phyloP scores from a whole-genome alignment of 2,113 vertebrate species.

The Burhinus oedicnemus region DNA sequence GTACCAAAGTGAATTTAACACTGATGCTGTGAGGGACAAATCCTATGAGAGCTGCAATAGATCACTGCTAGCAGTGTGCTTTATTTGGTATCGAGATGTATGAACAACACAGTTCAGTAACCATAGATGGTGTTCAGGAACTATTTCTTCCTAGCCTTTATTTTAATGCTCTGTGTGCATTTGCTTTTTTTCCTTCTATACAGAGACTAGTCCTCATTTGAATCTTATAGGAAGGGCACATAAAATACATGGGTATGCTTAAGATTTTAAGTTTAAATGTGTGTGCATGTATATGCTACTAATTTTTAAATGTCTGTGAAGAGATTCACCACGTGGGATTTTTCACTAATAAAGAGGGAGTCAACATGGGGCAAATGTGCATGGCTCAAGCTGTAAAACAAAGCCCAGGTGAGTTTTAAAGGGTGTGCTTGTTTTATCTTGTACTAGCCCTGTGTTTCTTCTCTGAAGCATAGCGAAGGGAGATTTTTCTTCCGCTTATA shows the following conservation, averaged over 20 bases:
- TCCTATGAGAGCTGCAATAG: neutral
- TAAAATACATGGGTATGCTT: neutral
- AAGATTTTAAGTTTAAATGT: neutral
- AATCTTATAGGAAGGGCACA: neutral
- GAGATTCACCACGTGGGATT: neutral
- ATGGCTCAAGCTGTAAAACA: neutral
- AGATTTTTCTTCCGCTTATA: neutral
- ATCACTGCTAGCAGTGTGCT: neutral
- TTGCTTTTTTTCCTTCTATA: neutral
- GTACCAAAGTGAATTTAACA: conserved; percentile 47
- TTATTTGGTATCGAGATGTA: conserved; percentile 5
- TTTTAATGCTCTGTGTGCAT: neutral
- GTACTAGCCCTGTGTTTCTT: neutral
- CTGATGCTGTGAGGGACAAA: neutral
- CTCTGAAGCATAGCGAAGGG: neutral
- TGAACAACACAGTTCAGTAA: neutral
- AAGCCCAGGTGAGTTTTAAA: neutral
- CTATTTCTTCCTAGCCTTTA: neutral
- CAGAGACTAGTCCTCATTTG: neutral
- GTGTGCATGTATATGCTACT: neutral
- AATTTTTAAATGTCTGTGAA: neutral
- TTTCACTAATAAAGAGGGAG: neutral
- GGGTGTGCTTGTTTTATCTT: neutral
- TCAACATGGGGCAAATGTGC: neutral
- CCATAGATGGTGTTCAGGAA: neutral